Conservation (phyloP, 2,797 vertebrate genomes). For the Gila robusta region DNA sequence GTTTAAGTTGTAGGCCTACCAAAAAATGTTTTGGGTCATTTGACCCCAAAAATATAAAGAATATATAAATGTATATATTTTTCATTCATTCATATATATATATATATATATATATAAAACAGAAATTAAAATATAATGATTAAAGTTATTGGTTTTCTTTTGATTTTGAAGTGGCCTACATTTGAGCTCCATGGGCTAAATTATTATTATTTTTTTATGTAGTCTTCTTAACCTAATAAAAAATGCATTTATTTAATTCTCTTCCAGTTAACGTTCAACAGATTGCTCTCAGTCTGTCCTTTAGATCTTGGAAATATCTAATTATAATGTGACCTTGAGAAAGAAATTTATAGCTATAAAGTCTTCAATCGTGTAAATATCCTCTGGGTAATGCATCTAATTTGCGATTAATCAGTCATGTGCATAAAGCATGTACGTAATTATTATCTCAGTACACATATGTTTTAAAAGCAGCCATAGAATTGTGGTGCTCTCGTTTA, state of each 20-base stretch:
- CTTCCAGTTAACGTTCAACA: neutral
- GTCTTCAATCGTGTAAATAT: neutral
- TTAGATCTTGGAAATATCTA: neutral
- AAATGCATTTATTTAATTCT: neutral
- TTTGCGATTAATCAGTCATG: conserved; percentile 8
- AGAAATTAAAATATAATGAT: neutral
- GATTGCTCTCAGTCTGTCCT: neutral
- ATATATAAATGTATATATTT: neutral
- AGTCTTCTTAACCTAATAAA: neutral
- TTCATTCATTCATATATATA: no score
- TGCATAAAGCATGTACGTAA: neutral
- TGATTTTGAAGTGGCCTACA: neutral
- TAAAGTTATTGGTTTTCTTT: neutral
- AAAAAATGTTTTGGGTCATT: neutral
- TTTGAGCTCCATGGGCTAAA: neutral
- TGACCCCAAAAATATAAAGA: neutral
- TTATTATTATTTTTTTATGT: no score
- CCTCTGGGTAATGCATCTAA: neutral
- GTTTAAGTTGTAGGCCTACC: neutral
- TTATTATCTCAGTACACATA: conserved; percentile 11
- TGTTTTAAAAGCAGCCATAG: neutral
- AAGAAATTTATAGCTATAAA: neutral
- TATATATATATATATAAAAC: neutral
- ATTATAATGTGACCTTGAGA: neutral
- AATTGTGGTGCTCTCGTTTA: neutral